Evolutionary conservation across 1,140 invertebrate genomes (phyloP), one percentile per base, ranked within the genome.

Genomic region (Zaprionus nigranus): DNA sequence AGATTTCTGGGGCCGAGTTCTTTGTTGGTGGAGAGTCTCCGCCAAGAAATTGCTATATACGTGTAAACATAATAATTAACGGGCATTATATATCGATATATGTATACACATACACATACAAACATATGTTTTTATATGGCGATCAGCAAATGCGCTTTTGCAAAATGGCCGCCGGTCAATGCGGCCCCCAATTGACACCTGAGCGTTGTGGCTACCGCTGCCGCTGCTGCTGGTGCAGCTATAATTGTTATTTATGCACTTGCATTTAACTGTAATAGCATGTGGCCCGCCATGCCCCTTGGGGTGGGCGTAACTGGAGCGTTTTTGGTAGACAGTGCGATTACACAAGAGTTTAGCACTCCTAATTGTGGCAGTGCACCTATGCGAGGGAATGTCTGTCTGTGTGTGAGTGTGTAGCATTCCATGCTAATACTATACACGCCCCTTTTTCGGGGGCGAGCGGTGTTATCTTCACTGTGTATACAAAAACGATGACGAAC

Each of bases 171-270:
- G 81, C 78, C 72, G 85, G 85, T 70, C 81, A 90, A 71, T 57
- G 69, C 66, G 77, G 83, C 81, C 85, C 68, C 75, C 85, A 88
- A 88, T 88, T 88, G 85, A 88, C 85, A 88, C 85, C 85, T 88
- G 85, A 90, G 85, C 72, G 72, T 49, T 65, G 60, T 54, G 60
- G 56, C 51, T 51, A 40, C 49, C 46, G 72, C 34, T 59, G 53
- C 36, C 17, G 46, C 59, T 12, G 46, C 59, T 12, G 69, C 72
- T 66, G 62, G 13, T 56, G 77, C 63, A 62, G 38, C 77, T 79
- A 81, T 88, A 88, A 88, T 88, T 88, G 85, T 88, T 88, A 88
- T 88, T 88, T 88, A 88, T 88, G 85, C 81, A 88, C 78, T 88
- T 90, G 85, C 85, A 88, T 88, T 90, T 88, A 77, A 76, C 82